Evolutionary conservation across 2,797 vertebrate genomes (phyloP), one percentile per base, ranked within the genome.

Genomic region (Peromyscus aztecus): DNA sequence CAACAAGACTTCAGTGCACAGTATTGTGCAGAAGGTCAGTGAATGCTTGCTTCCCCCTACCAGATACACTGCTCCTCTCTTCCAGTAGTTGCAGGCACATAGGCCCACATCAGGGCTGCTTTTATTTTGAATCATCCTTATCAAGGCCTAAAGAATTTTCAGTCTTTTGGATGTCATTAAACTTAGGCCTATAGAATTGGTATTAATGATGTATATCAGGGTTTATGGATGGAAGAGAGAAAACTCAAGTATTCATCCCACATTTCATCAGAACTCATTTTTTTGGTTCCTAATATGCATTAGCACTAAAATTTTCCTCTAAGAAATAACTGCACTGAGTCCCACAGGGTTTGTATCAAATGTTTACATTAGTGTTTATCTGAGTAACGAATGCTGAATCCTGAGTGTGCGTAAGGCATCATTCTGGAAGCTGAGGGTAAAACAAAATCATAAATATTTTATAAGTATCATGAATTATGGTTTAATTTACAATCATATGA

Each of bases 41-140:
- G 19, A 59, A 31, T 0, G 23, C 2, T 63, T 37, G 0, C 11
- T 49, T 27, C 0, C 3, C 0, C 23, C 14, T 21, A 7, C 61
- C 5, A 40, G 59, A 73, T 10, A 1, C 4, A 2, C 31, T 0
- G 17, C 11, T 16, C 4, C 29, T 52, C 24, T 63, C 67, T 55
- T 59, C 14, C 11, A 31, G 24, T 3, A 19, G 46, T 27, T 37
- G 37, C 34, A 59, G 71, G 13, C 21, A 31, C 0, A 0, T 14
- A 8, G 0, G 14, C 27, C n/a, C 37, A 11, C 3, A 17, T 49
- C 55, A 43, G 37, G 13, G 6, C 16, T 9, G 1, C 43, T 69
- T 31, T 52, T n/a, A 69, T n/a, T 86, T 69, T 69, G 31, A 21
- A 52, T 86, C 63, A 52, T n/a, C 19, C 83, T 65, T 46, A 52